These are phyloP conservation scores for Malachius bipustulatus DNA, from an alignment of 2,888 invertebrate species.

Conservation along the genomic window DNA sequence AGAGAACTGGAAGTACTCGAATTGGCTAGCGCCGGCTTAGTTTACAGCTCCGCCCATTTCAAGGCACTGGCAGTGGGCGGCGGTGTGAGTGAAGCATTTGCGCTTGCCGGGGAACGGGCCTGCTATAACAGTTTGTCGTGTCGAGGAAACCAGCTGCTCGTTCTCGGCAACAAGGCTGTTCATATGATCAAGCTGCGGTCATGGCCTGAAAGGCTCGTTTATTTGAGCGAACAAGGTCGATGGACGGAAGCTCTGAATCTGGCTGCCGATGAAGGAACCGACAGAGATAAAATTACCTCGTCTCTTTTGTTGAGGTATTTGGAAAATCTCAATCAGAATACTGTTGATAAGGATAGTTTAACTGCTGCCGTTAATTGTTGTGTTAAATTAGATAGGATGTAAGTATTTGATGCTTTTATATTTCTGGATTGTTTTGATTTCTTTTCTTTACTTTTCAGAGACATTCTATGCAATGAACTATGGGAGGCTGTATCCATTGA, in stretches of 20 bases:
- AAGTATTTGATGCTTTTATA: constrained; percentile 28
- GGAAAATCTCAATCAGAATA: constrained; percentile 36
- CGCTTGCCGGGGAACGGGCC: constrained; percentile 54
- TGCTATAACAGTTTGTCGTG: constrained; percentile 63
- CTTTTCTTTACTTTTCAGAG: constrained; percentile 35
- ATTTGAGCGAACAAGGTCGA: constrained; percentile 46
- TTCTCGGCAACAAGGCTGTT: constrained; percentile 53
- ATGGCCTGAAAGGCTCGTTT: constrained; percentile 55
- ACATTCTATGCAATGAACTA: constrained; percentile 49
- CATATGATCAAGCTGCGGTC: constrained; percentile 49
- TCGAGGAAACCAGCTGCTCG: constrained; percentile 54
- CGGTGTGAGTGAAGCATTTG: constrained; percentile 73
- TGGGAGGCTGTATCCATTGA: constrained; percentile 47
- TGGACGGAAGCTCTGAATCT: constrained; percentile 47
- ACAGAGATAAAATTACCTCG: constrained; percentile 32
- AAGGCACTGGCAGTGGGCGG: constrained; percentile 92
- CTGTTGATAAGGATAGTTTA: constrained; percentile 36
- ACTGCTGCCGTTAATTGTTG: constrained; percentile 39
- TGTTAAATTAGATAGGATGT: constrained; percentile 41
- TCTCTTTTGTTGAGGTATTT: constrained; percentile 34
- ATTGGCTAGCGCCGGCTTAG: constrained; percentile 65
- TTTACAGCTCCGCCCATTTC: constrained; percentile 79
- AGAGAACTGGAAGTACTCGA: constrained; percentile 77
- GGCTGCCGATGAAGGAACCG: constrained; percentile 40
- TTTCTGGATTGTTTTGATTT: background rate